These are phyloP conservation scores for Tubiluchus corallicola DNA, from an alignment of 2,888 invertebrate species.

Conservation along the genomic window DNA sequence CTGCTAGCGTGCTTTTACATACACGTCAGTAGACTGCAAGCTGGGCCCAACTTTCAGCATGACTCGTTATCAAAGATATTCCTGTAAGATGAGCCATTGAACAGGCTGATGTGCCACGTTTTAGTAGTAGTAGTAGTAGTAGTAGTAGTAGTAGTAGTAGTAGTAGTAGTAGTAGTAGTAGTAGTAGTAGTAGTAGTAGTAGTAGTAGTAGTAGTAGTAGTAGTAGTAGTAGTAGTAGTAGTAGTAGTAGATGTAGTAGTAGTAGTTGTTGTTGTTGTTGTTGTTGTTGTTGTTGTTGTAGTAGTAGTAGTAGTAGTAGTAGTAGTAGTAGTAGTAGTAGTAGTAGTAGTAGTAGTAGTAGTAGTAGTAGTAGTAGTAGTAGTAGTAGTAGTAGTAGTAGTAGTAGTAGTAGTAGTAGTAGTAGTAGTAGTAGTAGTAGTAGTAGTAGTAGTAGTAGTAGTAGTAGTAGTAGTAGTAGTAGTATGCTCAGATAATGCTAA, in stretches of 20 bases:
- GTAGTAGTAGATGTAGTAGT: background rate
- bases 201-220: constrained; percentile 3
- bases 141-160: constrained; percentile 3
- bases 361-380: constrained; percentile 3
- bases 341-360: constrained; percentile 3
- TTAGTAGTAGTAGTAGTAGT: constrained; percentile 1
- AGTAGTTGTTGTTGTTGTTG: background rate
- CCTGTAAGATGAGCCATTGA: too few species aligned
- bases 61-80: too few species aligned
- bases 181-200: constrained; percentile 3
- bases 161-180: constrained; percentile 3
- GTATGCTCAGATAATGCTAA: background rate
- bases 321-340: constrained; percentile 3
- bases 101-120: too few species aligned
- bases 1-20: too few species aligned
- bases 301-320: constrained; percentile 3
- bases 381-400: constrained; percentile 3
- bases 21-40: too few species aligned
- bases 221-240: constrained; percentile 3
- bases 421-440: constrained; percentile 5
- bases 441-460: constrained; percentile 6
- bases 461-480: constrained; percentile 6
- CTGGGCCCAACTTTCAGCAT: too few species aligned
- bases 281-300: background rate
- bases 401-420: constrained; percentile 3